Conservation (phyloP, 1,140 invertebrate species). For the Drosophila pseudoobscura region DNA sequence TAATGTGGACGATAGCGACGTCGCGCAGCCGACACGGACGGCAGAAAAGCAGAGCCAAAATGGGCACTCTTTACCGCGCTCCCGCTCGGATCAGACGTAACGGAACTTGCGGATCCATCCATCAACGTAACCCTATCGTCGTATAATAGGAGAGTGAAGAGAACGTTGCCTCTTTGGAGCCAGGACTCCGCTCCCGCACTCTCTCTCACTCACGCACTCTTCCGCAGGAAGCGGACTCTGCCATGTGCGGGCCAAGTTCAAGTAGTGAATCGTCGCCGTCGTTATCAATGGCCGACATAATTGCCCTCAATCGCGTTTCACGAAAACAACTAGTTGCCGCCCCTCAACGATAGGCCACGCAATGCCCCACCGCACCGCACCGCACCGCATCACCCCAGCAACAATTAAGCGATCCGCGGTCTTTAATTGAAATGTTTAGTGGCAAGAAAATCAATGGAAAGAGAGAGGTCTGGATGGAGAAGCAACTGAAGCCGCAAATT, state of each 20-base stretch:
- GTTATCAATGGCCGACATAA: constrained; percentile 64
- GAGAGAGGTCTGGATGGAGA: constrained; percentile 3
- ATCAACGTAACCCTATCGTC: no score
- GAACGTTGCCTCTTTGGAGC: no score
- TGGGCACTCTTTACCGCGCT: no score
- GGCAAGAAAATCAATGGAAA: constrained; percentile 53
- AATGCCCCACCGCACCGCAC: constrained; percentile 9
- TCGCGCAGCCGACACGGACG: no score
- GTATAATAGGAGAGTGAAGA: no score
- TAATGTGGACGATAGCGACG: not conserved
- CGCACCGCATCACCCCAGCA: constrained; percentile 11
- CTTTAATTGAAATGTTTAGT: constrained; percentile 72
- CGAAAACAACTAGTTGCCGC: constrained; percentile 56
- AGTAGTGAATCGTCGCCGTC: constrained; percentile 17
- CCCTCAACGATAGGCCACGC: constrained; percentile 24
- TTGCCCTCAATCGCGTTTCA: constrained; percentile 68
- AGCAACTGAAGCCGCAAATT: constrained; percentile 40
- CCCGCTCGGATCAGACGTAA: no score
- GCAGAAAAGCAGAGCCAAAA: no score
- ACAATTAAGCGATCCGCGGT: constrained; percentile 66
- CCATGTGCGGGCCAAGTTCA: constrained; percentile 9
- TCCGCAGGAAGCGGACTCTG: no score
- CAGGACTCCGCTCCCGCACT: no score
- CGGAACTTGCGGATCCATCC: no score
- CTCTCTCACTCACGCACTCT: no score